phyloP scores from a whole-genome alignment of 2,888 invertebrate genomes.

The Epistrophe eligans region DNA sequence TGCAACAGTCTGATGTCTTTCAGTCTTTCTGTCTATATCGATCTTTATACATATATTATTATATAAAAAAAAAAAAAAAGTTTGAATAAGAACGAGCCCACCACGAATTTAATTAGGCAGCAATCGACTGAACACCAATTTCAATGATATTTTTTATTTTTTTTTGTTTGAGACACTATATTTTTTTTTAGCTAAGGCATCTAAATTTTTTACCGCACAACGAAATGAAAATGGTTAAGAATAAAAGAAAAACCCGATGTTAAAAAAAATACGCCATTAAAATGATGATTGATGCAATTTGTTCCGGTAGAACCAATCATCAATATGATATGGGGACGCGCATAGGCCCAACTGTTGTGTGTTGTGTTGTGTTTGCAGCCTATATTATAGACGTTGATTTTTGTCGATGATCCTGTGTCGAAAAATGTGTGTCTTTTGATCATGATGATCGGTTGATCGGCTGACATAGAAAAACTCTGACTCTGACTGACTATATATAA shows the following conservation, averaged over 20 bases:
- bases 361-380: background rate
- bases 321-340: constrained; percentile 23
- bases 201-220: constrained; percentile 60
- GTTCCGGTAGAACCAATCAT: constrained; percentile 69
- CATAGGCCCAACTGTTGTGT: constrained; percentile 24
- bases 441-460: constrained; percentile 10
- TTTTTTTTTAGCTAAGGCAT: background rate
- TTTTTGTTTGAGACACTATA: background rate
- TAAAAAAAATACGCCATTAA: constrained; percentile 56
- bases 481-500: background rate
- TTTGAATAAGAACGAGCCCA: constrained; percentile 62
- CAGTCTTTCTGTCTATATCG: constrained; percentile 15
- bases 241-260: constrained; percentile 22
- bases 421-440: constrained; percentile 44
- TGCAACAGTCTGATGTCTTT: constrained; percentile 26
- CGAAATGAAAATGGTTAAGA: constrained; percentile 28
- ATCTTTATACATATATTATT: background rate
- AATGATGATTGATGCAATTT: constrained; percentile 71
- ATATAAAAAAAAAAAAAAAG: too few relatives aligned
- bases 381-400: background rate
- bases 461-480: constrained; percentile 39
- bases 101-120: constrained; percentile 74
- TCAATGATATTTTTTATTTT: constrained; percentile 25
- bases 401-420: constrained; percentile 49
- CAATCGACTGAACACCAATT: constrained; percentile 65